Conservation (phyloP, 2,888 invertebrate species). For the Ellobium chinense region DNA sequence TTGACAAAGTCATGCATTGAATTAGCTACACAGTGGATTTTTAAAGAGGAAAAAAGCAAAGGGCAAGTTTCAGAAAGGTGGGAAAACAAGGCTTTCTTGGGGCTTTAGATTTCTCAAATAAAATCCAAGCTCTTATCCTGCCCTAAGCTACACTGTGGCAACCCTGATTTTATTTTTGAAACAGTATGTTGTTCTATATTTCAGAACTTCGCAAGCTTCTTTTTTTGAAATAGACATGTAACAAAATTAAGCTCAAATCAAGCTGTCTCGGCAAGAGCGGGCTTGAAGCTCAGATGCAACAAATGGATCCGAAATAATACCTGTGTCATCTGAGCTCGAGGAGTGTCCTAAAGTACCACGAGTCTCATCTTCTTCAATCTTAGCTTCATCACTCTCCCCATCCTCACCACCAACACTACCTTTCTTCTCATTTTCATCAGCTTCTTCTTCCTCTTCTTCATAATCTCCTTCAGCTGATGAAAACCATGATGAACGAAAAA, state of each 20-base stretch:
- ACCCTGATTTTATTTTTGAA: too few relatives aligned
- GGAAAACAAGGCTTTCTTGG: too few relatives aligned
- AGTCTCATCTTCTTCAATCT: neutral
- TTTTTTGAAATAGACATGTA: neutral
- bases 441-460: neutral
- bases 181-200: too few relatives aligned
- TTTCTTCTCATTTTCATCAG: slow-evolving; percentile 3
- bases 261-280: neutral
- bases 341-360: slow-evolving; percentile 3
- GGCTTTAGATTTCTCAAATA: too few relatives aligned
- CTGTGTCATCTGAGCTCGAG: slow-evolving; percentile 3
- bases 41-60: too few relatives aligned
- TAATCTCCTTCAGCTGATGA: neutral
- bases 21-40: too few relatives aligned
- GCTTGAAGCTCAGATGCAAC: slow-evolving; percentile 31
- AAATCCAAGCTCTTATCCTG: too few relatives aligned
- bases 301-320: slow-evolving; percentile 8
- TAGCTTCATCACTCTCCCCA: neutral
- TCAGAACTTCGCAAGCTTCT: too few relatives aligned
- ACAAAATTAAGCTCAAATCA: slow-evolving; percentile 7
- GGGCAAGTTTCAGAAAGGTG: too few relatives aligned
- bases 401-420: slow-evolving; percentile 4
- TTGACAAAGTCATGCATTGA: too few relatives aligned
- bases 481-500: slow-evolving; percentile 1
- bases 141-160: too few relatives aligned